A percentile compares a stretch with the other conserved stretches of the same genome.
phyloP scores from a whole-genome alignment of 2,113 vertebrate species.

The Circaetus gallicus region DNA sequence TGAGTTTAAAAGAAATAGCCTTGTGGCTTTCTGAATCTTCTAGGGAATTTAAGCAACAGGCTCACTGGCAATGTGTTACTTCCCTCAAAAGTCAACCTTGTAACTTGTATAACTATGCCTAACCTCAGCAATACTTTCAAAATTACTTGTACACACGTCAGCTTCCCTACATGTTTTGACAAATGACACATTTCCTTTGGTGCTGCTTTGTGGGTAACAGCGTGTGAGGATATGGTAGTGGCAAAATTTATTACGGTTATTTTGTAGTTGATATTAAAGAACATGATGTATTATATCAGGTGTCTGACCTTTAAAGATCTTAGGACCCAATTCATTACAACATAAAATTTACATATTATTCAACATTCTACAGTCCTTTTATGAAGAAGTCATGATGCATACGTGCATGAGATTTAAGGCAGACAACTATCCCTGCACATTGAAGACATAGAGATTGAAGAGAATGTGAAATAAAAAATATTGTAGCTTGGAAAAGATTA shows the following conservation, averaged over 20 bases:
- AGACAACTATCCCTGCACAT: slow-evolving; percentile 16
- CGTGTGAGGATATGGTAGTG: slow-evolving; percentile 77
- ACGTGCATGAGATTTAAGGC: slow-evolving; percentile 63
- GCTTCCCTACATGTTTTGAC: slow-evolving; percentile 77
- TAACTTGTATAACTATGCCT: slow-evolving; percentile 66
- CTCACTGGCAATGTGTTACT: background rate
- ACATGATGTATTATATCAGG: slow-evolving; percentile 85
- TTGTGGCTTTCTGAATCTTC: slow-evolving; percentile 9
- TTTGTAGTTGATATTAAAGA: slow-evolving; percentile 86
- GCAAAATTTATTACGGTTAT: slow-evolving; percentile 85
- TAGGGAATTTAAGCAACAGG: slow-evolving; percentile 10
- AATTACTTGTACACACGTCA: slow-evolving; percentile 75
- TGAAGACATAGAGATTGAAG: slow-evolving; percentile 39
- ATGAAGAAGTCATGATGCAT: slow-evolving; percentile 74
- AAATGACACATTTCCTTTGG: slow-evolving; percentile 81
- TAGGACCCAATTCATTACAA: slow-evolving; percentile 85
- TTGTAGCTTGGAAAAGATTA: background rate
- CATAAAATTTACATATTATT: slow-evolving; percentile 87
- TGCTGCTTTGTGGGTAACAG: slow-evolving; percentile 83
- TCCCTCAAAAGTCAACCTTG: slow-evolving; percentile 34
- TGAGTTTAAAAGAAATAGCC: background rate
- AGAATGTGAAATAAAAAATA: slow-evolving; percentile 37
- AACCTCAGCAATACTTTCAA: slow-evolving; percentile 73
- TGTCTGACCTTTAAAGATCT: slow-evolving; percentile 85
- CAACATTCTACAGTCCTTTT: slow-evolving; percentile 77